These are phyloP conservation scores for Apotomis capreana DNA, from an alignment of 2,888 invertebrate genomes.

Conservation along the genomic window DNA sequence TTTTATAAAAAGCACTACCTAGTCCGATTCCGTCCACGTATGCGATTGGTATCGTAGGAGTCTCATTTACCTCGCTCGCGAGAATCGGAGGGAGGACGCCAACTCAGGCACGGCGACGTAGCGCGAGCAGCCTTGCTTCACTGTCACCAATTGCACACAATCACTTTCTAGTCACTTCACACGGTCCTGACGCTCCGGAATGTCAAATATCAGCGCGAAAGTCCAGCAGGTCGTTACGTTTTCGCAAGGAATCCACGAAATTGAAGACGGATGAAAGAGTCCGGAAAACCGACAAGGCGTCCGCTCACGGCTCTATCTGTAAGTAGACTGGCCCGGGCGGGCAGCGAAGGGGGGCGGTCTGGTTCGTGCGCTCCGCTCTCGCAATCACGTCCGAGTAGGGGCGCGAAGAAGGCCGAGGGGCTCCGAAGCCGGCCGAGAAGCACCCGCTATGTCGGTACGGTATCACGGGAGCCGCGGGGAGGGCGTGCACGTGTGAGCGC, in stretches of 20 bases:
- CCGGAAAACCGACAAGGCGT: conserved; percentile 52
- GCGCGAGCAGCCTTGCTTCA: conserved; percentile 71
- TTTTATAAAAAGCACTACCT: conserved; percentile 61
- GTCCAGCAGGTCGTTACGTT: conserved; percentile 57
- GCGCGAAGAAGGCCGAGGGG: conserved; percentile 65
- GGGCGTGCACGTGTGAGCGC: conserved; percentile 47
- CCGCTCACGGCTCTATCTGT: conserved; percentile 58
- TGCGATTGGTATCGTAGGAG: conserved; percentile 70
- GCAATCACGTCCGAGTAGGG: conserved; percentile 66
- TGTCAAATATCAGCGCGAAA: conserved; percentile 55
- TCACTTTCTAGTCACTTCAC: conserved; percentile 59
- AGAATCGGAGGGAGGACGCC: conserved; percentile 76
- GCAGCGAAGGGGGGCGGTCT: conserved; percentile 58
- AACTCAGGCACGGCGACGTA: conserved; percentile 72
- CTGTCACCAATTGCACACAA: conserved; percentile 70
- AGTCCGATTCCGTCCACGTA: conserved; percentile 76
- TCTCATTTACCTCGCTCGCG: conserved; percentile 78
- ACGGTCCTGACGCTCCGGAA: conserved; percentile 52
- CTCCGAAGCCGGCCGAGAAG: conserved; percentile 62
- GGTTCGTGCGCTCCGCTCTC: conserved; percentile 56
- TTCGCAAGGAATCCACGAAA: conserved; percentile 69
- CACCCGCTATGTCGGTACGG: conserved; percentile 58
- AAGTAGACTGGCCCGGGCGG: conserved; percentile 71
- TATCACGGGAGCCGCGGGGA: conserved; percentile 52
- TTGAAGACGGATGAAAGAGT: conserved; percentile 68